These are phyloP conservation scores for Pangasius mekongensis DNA, from an alignment of 2,797 vertebrate species.

Conservation along the genomic window DNA sequence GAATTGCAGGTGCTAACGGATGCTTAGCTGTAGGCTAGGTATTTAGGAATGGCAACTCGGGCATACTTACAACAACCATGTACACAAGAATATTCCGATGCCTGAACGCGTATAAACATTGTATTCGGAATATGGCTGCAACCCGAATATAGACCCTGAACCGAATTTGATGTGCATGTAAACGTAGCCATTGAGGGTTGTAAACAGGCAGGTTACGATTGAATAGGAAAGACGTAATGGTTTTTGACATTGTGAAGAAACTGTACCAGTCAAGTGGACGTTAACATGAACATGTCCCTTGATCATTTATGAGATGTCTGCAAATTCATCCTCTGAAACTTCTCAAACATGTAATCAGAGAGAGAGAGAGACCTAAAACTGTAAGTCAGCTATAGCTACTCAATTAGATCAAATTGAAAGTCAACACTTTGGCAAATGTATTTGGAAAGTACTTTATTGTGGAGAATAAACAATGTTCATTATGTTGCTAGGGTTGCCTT, in stretches of 20 bases:
- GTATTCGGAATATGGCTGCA: no score
- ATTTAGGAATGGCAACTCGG: no score
- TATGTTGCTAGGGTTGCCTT: background rate
- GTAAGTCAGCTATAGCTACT: background rate
- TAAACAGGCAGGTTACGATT: background rate
- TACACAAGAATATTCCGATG: no score
- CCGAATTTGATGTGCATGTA: no score
- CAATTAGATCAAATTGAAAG: background rate
- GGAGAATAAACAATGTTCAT: background rate
- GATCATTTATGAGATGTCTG: background rate
- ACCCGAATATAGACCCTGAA: no score
- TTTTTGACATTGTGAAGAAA: conserved; percentile 3
- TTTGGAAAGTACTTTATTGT: background rate
- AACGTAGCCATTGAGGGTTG: background rate
- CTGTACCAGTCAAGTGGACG: background rate
- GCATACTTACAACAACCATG: no score
- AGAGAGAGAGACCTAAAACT: background rate
- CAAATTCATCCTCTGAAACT: background rate
- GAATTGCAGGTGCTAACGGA: no score
- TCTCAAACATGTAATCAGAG: background rate
- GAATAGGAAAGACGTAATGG: background rate
- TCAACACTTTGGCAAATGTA: background rate
- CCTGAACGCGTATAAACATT: no score
- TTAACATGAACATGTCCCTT: background rate
- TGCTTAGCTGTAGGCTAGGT: no score